Percentiles rank a stretch among this genome's conserved stretches.
Evolutionary conservation across 1,140 invertebrate genomes (phyloP).

Genomic region (Euura saliciscinereae): DNA sequence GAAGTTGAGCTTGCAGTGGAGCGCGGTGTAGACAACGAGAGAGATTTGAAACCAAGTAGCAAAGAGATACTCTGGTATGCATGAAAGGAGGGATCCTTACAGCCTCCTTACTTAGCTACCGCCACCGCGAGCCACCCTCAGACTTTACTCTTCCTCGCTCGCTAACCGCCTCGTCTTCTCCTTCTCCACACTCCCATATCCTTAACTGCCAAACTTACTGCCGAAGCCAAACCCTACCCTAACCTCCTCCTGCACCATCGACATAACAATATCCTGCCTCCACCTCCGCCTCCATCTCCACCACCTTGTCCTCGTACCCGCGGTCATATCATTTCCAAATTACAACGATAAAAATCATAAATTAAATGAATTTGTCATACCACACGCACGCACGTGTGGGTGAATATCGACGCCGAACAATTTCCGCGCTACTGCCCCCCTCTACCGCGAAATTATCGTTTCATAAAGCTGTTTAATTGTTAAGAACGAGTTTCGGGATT

Average conservation of each 20-base stretch:
- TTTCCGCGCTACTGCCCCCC: no score
- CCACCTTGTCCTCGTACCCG: not conserved
- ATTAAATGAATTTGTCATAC: not conserved
- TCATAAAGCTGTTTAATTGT: conserved; percentile 45
- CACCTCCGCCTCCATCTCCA: not conserved
- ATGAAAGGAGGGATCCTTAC: conserved; percentile 42
- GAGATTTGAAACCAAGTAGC: conserved; percentile 19
- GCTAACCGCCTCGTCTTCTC: conserved; percentile 17
- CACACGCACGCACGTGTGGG: no score
- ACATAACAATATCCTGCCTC: conserved; percentile 12
- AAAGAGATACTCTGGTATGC: conserved; percentile 45
- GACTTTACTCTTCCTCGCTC: conserved; percentile 9
- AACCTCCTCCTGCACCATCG: not conserved
- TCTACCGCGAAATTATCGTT: conserved; percentile 33
- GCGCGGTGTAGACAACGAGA: not conserved
- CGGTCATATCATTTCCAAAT: not conserved
- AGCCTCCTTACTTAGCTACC: conserved; percentile 16
- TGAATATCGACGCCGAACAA: no score
- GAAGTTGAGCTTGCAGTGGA: not conserved
- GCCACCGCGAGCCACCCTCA: conserved; percentile 11
- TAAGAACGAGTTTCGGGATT: conserved; percentile 45
- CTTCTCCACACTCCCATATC: conserved; percentile 27
- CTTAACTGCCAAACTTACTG: conserved; percentile 44
- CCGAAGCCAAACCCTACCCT: not conserved
- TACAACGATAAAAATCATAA: not conserved